Evolutionary conservation across 2,113 vertebrate genomes (phyloP).

Genomic region (Dascyllus trimaculatus): DNA sequence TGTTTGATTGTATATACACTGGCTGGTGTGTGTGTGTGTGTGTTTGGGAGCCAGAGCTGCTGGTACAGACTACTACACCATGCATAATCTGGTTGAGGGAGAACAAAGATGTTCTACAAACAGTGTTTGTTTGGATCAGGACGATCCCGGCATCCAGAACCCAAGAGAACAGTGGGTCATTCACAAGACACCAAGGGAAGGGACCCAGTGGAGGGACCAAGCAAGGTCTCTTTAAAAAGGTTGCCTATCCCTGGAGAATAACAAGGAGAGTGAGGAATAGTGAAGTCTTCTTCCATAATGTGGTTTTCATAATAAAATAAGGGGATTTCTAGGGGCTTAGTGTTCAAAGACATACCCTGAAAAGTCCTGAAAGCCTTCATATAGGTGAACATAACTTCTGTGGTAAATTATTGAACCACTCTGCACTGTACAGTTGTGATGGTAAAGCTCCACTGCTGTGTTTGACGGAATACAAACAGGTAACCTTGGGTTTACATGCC

Average conservation of each 20-base stretch:
- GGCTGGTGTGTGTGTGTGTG: neutral
- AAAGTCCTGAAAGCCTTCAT: conserved; percentile 16
- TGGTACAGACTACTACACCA: conserved; percentile 51
- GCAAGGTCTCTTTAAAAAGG: conserved; percentile 52
- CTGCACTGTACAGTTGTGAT: neutral
- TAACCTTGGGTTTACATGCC: neutral
- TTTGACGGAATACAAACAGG: conserved; percentile 17
- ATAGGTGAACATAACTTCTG: neutral
- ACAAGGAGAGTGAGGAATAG: conserved; percentile 50
- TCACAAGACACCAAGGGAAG: conserved; percentile 47
- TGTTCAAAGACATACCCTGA: conserved; percentile 21
- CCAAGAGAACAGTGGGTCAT: conserved; percentile 74
- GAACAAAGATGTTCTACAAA: conserved; percentile 76
- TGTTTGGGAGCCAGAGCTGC: conserved; percentile 33
- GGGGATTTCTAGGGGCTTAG: neutral
- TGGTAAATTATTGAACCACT: neutral
- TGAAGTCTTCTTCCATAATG: conserved; percentile 37
- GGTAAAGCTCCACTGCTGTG: neutral
- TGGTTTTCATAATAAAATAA: conserved; percentile 44
- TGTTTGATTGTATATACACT: neutral
- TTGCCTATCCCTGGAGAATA: conserved; percentile 59
- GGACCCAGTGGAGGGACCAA: conserved; percentile 35
- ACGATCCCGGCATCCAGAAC: conserved; percentile 62
- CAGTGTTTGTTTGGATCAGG: conserved; percentile 61
- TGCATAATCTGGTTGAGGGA: conserved; percentile 71